phyloP scores from a whole-genome alignment of 2,113 vertebrate genomes.

The Pheucticus melanocephalus region DNA sequence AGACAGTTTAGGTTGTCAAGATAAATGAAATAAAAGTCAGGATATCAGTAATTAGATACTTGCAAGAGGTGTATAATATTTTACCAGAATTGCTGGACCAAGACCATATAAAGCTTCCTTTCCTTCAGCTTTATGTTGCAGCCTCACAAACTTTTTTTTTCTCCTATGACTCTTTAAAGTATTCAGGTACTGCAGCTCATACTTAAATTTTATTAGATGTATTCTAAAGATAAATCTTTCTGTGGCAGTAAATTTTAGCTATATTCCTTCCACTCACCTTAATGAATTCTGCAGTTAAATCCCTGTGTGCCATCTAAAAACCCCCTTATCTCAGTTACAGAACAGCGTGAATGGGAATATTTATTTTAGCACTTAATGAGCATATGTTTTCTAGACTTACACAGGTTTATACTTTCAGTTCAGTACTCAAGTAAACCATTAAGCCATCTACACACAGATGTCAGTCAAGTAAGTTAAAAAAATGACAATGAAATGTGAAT shows the following conservation, averaged over 20 bases:
- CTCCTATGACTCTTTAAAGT: not conserved
- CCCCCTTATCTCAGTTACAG: not conserved
- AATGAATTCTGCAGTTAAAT: conserved; percentile 13
- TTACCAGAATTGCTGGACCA: not conserved
- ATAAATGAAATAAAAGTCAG: not conserved
- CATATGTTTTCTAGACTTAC: not conserved
- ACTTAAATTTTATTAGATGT: conserved; percentile 2
- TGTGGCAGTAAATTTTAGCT: not conserved
- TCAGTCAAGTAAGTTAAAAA: not conserved
- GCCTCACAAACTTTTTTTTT: not conserved
- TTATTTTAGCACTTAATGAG: not conserved
- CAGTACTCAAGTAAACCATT: not conserved
- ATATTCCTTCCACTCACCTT: not conserved
- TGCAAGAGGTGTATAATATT: not conserved
- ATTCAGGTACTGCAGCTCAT: not conserved
- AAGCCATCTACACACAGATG: not conserved
- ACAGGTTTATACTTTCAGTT: not conserved
- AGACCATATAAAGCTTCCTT: not conserved
- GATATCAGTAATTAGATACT: not conserved
- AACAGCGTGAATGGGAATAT: not conserved
- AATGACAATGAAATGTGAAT: not conserved
- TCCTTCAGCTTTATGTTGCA: not conserved
- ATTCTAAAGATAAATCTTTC: not conserved
- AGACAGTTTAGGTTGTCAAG: not conserved
- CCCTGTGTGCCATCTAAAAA: not conserved